Percentiles rank a stretch among this genome's conserved stretches.
phyloP scores from a whole-genome alignment of 2,888 invertebrate genomes.

The Caenorhabditis auriculariae region DNA sequence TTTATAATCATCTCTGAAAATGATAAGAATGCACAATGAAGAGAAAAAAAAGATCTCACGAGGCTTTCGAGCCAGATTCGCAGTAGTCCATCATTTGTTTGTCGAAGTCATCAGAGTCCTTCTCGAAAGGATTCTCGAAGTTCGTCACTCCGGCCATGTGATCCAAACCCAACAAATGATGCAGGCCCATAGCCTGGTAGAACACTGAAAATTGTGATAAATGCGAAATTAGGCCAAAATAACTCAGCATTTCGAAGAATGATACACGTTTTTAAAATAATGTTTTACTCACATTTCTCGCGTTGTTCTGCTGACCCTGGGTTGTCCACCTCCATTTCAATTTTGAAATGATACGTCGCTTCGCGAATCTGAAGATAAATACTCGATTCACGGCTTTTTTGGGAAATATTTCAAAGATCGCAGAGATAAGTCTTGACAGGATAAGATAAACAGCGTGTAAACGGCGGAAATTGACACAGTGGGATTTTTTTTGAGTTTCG shows the following conservation, averaged over 20 bases:
- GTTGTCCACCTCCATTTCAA: slow-evolving; percentile 96
- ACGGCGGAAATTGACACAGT: too few species aligned
- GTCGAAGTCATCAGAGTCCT: slow-evolving; percentile 1
- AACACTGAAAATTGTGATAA: slow-evolving; percentile 5
- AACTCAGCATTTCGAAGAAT: too few species aligned
- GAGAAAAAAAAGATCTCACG: too few species aligned
- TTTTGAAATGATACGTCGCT: slow-evolving; percentile 83
- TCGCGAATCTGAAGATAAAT: slow-evolving; percentile 1
- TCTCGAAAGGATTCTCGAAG: too few species aligned
- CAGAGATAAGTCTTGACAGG: background rate
- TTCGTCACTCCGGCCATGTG: too few species aligned
- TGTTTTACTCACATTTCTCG: slow-evolving; percentile 36
- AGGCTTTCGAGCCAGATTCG: background rate
- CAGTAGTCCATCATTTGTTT: background rate
- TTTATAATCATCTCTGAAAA: too few species aligned
- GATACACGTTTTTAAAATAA: too few species aligned
- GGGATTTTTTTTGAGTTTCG: too few species aligned
- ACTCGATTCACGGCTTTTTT: background rate
- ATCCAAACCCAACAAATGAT: too few species aligned
- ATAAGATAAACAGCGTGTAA: too few species aligned
- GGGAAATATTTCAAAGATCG: background rate
- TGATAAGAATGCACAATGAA: too few species aligned
- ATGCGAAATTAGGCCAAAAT: too few species aligned
- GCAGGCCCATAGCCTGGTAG: slow-evolving; percentile 3
- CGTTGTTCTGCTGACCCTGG: slow-evolving; percentile 93